These are phyloP conservation scores for Phragmatobia fuliginosa DNA, from an alignment of 2,888 invertebrate genomes.

Conservation along the genomic window DNA sequence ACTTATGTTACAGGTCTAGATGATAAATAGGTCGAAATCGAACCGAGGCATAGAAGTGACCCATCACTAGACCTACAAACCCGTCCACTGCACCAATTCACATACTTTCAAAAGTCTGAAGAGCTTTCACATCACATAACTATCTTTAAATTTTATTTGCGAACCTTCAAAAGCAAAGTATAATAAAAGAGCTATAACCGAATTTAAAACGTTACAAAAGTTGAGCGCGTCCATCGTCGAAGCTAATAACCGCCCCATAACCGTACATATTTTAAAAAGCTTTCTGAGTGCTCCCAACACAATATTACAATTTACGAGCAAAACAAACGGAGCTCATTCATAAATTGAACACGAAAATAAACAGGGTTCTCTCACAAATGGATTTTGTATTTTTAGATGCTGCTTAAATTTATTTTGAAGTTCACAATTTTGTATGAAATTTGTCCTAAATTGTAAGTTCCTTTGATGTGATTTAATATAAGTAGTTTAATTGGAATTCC, in stretches of 20 bases:
- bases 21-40: too few relatives aligned
- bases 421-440: conserved; percentile 20
- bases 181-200: neutral
- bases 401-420: conserved; percentile 26
- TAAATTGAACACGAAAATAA: conserved; percentile 51
- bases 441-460: conserved; percentile 10
- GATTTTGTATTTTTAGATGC: conserved; percentile 44
- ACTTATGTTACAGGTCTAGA: too few relatives aligned
- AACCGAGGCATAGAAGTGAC: too few relatives aligned
- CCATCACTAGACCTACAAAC: too few relatives aligned
- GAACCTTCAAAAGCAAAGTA: neutral
- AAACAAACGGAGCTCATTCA: conserved; percentile 50
- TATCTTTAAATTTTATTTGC: neutral
- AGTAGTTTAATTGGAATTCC: conserved; percentile 7
- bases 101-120: neutral
- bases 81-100: neutral
- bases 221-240: conserved; percentile 20
- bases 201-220: conserved; percentile 7
- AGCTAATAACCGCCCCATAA: conserved; percentile 20
- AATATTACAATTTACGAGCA: conserved; percentile 51
- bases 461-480: conserved; percentile 9
- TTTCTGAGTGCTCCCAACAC: conserved; percentile 43
- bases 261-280: conserved; percentile 46
- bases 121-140: neutral
- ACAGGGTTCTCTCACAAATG: conserved; percentile 41